These are phyloP conservation scores for Mormoops blainvillei DNA, from an alignment of 2,113 vertebrate genomes.

Conservation along the genomic window DNA sequence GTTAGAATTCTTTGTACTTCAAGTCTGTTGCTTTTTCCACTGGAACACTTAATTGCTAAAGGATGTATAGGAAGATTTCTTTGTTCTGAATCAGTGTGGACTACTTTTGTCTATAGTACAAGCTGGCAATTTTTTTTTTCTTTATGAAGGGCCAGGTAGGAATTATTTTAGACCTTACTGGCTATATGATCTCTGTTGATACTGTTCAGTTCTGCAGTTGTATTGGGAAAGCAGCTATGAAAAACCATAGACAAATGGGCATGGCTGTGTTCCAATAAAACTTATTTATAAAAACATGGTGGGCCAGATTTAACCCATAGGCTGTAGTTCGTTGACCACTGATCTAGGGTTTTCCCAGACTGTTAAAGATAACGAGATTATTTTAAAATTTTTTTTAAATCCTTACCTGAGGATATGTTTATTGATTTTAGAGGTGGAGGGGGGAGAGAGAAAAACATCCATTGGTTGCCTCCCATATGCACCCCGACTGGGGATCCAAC, in stretches of 20 bases:
- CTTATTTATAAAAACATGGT: background rate
- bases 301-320: background rate
- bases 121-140: background rate
- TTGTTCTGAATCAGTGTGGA: background rate
- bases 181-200: background rate
- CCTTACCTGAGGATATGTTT: too few relatives aligned
- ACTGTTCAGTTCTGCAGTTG: background rate
- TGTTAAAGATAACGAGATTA: background rate
- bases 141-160: background rate
- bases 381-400: too few relatives aligned
- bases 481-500: too few relatives aligned
- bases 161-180: conserved; percentile 1
- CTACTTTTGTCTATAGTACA: background rate
- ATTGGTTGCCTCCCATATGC: too few relatives aligned
- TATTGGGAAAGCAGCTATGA: background rate
- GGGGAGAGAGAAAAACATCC: too few relatives aligned
- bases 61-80: background rate
- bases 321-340: background rate
- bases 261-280: background rate
- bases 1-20: conserved; percentile 9
- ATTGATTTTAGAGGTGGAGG: too few relatives aligned
- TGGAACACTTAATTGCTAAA: background rate
- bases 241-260: background rate
- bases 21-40: background rate
- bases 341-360: background rate